phyloP scores from a whole-genome alignment of 2,797 vertebrate species.

The Manis crassicaudata region DNA sequence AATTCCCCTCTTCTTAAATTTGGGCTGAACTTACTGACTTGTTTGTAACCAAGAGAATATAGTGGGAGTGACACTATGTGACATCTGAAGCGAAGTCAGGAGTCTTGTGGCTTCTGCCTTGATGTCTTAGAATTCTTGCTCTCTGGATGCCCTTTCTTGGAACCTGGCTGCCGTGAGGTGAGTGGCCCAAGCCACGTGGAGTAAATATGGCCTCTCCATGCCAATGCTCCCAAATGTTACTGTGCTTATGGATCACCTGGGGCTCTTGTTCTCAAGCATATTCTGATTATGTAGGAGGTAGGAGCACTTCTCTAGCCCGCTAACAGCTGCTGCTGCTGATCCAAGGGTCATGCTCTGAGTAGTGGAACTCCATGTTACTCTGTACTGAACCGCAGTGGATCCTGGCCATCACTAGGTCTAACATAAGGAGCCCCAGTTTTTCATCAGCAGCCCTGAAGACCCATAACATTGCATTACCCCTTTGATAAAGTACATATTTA shows the following conservation, averaged over 20 bases:
- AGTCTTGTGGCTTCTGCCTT: constrained; percentile 7
- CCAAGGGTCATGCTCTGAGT: background rate
- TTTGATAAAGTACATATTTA: constrained; percentile 30
- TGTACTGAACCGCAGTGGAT: background rate
- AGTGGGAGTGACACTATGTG: background rate
- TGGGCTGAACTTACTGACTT: background rate
- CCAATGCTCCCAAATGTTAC: background rate
- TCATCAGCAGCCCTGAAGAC: background rate
- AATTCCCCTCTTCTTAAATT: background rate
- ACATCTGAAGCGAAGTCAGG: background rate
- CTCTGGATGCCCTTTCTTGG: background rate
- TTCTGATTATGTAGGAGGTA: background rate
- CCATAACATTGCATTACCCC: background rate
- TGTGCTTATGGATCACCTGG: background rate
- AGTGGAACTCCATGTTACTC: background rate
- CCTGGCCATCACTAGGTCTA: background rate
- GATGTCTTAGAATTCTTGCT: background rate
- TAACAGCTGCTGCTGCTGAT: background rate
- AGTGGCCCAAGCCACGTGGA: background rate
- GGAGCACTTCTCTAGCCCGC: background rate
- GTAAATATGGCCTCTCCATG: background rate
- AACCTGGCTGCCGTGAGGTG: background rate
- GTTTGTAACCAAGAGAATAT: background rate
- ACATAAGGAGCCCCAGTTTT: background rate
- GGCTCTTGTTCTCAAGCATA: background rate